Evolutionary conservation across 1,140 invertebrate genomes (phyloP), one percentile per base, ranked within the genome.

Genomic region (Pseudobourletiella spinata): DNA sequence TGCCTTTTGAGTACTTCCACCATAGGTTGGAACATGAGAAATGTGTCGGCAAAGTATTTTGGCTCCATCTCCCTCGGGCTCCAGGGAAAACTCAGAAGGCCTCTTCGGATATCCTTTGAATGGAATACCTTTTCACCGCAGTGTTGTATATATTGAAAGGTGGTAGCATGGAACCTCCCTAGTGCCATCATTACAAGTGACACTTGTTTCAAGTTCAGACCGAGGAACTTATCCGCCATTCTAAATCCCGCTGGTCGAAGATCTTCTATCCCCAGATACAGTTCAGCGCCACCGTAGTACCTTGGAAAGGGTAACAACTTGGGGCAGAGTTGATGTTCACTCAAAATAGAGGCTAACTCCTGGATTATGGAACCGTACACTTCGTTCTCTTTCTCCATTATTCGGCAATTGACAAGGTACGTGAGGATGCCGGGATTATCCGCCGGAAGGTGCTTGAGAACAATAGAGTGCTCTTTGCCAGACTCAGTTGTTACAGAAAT

Each of bases 251-350:
- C 2, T 2, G 44, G 42, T 20, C 57, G 55, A 11, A 63, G 15
- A 28, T 63, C 61, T 32, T 63, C 61, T 6, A 63, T 8, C 11
- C 8, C n/a, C 2, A 63, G 1, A 25, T 50, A 63, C n/a, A 57
- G 44, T 14, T 55, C 35, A n/a, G 35, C 11, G 11, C 35, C 35
- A 39, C 35, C 35, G 11, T 11, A 39, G 35, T 39, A 39, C 11
- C 11, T n/a, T n/a, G 35, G 35, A n/a, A 39, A 39, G 11, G 35
- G 35, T n/a, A 39, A n/a, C 11, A 11, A 11, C 11, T 11, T n/a
- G n/a, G 11, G 35, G 11, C n/a, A n/a, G 11, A 11, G 35, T 11
- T 39, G 11, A n/a, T 39, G 35, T 11, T 11, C 11, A n/a, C n/a
- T n/a, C 11, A 39, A n/a, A n/a, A 39, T 11, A 11, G 11, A 11